Evolutionary conservation across 2,113 vertebrate genomes (phyloP), one percentile per base, ranked within the genome.

Genomic region (Poecilia latipinna): DNA sequence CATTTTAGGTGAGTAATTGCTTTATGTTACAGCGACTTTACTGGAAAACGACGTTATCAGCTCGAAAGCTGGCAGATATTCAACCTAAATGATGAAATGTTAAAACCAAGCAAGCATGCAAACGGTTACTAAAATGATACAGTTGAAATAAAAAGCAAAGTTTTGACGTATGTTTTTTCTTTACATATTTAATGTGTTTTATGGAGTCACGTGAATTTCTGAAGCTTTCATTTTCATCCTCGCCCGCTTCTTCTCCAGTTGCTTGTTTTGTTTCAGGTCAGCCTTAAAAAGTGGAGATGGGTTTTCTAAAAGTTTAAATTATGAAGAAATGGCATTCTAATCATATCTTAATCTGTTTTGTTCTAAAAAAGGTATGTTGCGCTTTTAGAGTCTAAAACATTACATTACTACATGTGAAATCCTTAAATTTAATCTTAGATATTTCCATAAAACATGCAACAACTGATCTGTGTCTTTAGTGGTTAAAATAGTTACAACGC

Each of bases 1-100:
- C 63, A 37, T 94, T 61, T 81, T 93, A 28, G 91, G 94, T 94
- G 78, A 90, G 90, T 90, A 51, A 63, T 4, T 15, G 4, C 24
- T 57, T 57, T n/a, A 57, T 3, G 22, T n/a, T 6, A 7, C 19
- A 24, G 22, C n/a, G 51, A 57, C 51, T 57, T 8, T 57, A n/a
- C 22, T 2, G 22, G 22, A 10, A n/a, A 57, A 57, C 51, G 3
- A 8, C 51, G 51, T n/a, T 57, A 11, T 22, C 51, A 57, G 10
- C 51, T 57, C 51, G 6, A 3, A 24, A 57, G 22, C 22, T n/a
- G 51, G 8, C 22, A 57, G 51, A 57, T n/a, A 11, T n/a, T n/a
- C 8, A 57, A 3, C 51, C 7, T 10, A 6, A 48, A 48, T 48
- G 17, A 48, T 7, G 5, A 22, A 51, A n/a, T 10, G 51, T 57